Conservation (phyloP, 2,797 vertebrate species). For the Aldrovandia affinis region DNA sequence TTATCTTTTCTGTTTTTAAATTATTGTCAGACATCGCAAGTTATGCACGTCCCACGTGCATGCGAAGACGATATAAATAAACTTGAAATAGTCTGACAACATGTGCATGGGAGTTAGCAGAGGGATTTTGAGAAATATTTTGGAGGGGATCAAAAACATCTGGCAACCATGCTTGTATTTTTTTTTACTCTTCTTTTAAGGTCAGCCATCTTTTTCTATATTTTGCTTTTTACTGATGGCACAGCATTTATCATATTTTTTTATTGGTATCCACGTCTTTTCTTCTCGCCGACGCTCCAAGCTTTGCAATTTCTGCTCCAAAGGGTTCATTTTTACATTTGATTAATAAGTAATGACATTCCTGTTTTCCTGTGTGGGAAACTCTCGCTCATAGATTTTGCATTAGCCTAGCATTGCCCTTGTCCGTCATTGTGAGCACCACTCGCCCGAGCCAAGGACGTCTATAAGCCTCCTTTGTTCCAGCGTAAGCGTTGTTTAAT, state of each 20-base stretch:
- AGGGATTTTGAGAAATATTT: neutral
- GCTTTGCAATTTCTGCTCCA: neutral
- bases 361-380: neutral
- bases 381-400: neutral
- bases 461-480: neutral
- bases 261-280: neutral
- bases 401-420: neutral
- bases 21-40: neutral
- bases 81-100: no score
- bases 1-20: neutral
- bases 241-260: neutral
- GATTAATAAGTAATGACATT: constrained; percentile 12
- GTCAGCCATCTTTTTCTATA: neutral
- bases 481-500: neutral
- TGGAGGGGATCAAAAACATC: neutral
- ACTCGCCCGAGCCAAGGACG: neutral
- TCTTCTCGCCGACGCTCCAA: neutral
- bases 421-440: neutral
- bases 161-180: neutral
- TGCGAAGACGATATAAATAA: neutral
- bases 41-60: no score
- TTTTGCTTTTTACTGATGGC: neutral
- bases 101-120: neutral
- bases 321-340: neutral
- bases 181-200: neutral